Evolutionary conservation across 2,888 invertebrate species (phyloP), one percentile per base, ranked within the genome.

Genomic region (Meganola albula): DNA sequence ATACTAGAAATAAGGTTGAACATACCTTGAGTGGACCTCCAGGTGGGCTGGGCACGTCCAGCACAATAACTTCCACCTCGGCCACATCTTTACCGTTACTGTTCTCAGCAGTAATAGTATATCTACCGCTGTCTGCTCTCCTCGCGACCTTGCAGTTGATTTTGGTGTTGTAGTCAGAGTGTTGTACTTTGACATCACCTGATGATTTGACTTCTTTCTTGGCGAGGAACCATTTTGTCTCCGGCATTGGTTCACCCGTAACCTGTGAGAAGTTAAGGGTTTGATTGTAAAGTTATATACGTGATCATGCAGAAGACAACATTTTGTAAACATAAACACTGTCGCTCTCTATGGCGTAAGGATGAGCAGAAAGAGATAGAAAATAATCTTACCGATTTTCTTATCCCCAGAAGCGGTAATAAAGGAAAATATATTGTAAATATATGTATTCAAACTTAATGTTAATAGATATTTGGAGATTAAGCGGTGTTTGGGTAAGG

Each of bases 21-120:
- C 53, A 3, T 16, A 95, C 93, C 80, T 95, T 94, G 3, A 98
- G 89, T 1, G 98, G 98, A 32, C 98, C 98, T 70, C 93, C 93
- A 12, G 98, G 98, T 40, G 95, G 91, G 43, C 92, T 91, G 1
- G 98, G 98, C 53, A 92, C 95, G 58, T 97, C 96, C 20, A 96
- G 78, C 1, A 97, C 93, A 4, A 90, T 93, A 0, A 99, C 96
- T 58, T 96, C 95, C 0, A 99, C 96, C 34, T 95, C 93, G 10
- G 97, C 98, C 12, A 92, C 91, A 66, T 99, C 99, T 59, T 92
- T 93, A n/a, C 99, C 99, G 53, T 96, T 97, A 31, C 89, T 87
- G 67, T 99, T 99, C 74, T 96, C 95, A 8, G 99, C 98, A 1
- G 93, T 93, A 41, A 99, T 88, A 0, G 93, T 93, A 71, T 98